These are phyloP conservation scores for Anthoscopus minutus DNA, from an alignment of 2,113 vertebrate species.

Conservation along the genomic window DNA sequence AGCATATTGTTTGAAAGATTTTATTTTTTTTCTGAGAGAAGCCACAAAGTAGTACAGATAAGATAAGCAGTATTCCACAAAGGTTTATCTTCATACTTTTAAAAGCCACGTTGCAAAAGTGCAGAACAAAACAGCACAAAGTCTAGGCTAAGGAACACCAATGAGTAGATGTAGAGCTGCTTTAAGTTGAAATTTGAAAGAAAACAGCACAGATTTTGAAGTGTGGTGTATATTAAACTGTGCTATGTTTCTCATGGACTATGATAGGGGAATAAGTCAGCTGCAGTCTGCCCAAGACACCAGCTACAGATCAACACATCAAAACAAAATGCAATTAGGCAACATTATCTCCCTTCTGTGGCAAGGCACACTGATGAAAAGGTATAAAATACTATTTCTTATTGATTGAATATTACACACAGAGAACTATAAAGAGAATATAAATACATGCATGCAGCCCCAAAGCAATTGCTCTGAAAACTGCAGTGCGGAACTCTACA, in stretches of 20 bases:
- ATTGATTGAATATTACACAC: background rate
- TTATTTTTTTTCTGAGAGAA: background rate
- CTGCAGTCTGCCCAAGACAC: background rate
- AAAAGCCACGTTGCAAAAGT: background rate
- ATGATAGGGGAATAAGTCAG: background rate
- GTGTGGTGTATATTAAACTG: background rate
- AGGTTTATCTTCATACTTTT: background rate
- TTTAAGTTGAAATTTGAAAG: background rate
- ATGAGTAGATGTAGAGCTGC: background rate
- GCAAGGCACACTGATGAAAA: background rate
- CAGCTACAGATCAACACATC: background rate
- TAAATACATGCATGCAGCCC: fast-evolving
- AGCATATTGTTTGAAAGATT: background rate
- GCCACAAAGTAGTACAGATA: background rate
- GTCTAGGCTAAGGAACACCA: background rate
- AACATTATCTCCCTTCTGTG: background rate
- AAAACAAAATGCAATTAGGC: background rate
- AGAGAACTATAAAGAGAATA: background rate
- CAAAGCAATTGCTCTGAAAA: background rate
- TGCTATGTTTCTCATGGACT: background rate
- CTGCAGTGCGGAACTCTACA: background rate
- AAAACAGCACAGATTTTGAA: background rate
- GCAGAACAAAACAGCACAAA: background rate
- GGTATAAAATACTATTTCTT: background rate
- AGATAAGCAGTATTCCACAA: background rate